Conservation (phyloP, 2,797 vertebrate genomes). For the Fistularia commersonii region DNA sequence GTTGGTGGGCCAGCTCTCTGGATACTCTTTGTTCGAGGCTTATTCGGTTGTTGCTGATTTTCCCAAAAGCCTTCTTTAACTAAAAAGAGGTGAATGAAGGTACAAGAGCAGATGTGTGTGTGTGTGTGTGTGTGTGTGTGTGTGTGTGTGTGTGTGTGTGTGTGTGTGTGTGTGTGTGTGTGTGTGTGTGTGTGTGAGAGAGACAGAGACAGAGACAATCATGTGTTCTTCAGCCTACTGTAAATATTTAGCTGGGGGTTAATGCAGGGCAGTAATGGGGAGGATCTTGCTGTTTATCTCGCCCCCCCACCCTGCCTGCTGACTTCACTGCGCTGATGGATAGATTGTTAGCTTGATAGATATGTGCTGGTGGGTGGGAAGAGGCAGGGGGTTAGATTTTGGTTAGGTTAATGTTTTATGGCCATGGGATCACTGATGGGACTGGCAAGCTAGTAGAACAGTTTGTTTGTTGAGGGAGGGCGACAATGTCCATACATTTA, state of each 20-base stretch:
- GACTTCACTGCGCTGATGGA: slow-evolving; percentile 57
- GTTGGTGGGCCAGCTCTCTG: no score
- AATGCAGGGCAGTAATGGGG: slow-evolving; percentile 74
- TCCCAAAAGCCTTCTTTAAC: no score
- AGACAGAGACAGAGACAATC: slow-evolving; percentile 11
- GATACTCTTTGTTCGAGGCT: no score
- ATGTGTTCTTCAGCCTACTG: slow-evolving; percentile 55
- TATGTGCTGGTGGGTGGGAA: slow-evolving; percentile 50
- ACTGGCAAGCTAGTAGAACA: slow-evolving; percentile 22
- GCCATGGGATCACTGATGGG: slow-evolving; percentile 58
- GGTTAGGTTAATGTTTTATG: slow-evolving; percentile 73
- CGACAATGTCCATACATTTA: slow-evolving; percentile 24
- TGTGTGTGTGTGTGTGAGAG: not conserved
- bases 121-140: no score
- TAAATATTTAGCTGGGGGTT: slow-evolving; percentile 81
- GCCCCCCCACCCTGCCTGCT: slow-evolving; percentile 41
- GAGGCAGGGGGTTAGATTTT: slow-evolving; percentile 61
- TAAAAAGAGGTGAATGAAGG: no score
- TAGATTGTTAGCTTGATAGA: slow-evolving; percentile 67
- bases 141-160: not conserved
- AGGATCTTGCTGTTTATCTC: slow-evolving; percentile 51
- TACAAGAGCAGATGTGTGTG: no score
- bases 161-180: not conserved
- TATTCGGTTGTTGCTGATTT: no score
- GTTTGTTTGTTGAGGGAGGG: slow-evolving; percentile 29